Evolutionary conservation across 2,888 invertebrate species (phyloP).

Genomic region (Oxyscelio sp.): DNA sequence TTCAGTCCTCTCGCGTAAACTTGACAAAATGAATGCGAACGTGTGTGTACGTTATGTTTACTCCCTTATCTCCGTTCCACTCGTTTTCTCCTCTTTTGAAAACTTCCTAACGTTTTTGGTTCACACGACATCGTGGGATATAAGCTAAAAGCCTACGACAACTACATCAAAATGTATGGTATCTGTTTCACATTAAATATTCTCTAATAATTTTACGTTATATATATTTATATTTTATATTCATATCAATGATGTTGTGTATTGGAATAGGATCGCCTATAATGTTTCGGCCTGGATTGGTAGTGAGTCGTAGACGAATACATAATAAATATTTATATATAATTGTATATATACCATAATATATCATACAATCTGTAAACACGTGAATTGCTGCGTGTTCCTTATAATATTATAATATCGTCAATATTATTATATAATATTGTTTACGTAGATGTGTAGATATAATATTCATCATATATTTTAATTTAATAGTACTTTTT

Average conservation of each 20-base stretch:
- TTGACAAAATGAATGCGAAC: slow-evolving; percentile 51
- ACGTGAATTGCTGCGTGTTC: slow-evolving; percentile 69
- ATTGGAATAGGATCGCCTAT: slow-evolving; percentile 74
- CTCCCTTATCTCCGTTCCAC: slow-evolving; percentile 1
- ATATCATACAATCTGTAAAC: slow-evolving; percentile 74
- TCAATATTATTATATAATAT: slow-evolving; percentile 75
- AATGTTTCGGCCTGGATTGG: slow-evolving; percentile 75
- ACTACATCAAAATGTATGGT: slow-evolving; percentile 74
- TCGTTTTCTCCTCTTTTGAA: slow-evolving; percentile 32
- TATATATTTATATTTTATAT: slow-evolving; percentile 66
- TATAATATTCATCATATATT: slow-evolving; percentile 84
- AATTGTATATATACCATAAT: slow-evolving; percentile 73
- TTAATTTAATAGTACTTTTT: slow-evolving; percentile 87
- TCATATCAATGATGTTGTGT: slow-evolving; percentile 68
- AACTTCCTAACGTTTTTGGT: too few relatives aligned
- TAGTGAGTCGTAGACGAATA: slow-evolving; percentile 75
- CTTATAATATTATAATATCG: slow-evolving; percentile 72
- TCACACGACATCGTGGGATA: slow-evolving; percentile 67
- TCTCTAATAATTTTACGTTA: slow-evolving; percentile 74
- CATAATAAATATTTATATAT: slow-evolving; percentile 67
- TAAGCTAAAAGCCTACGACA: slow-evolving; percentile 76
- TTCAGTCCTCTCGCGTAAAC: slow-evolving; percentile 63
- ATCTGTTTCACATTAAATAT: slow-evolving; percentile 75
- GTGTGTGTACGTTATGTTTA: slow-evolving; percentile 8
- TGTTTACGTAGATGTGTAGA: slow-evolving; percentile 73